Conservation (phyloP, 2,797 vertebrate genomes). For the Taeniopygia guttata region DNA sequence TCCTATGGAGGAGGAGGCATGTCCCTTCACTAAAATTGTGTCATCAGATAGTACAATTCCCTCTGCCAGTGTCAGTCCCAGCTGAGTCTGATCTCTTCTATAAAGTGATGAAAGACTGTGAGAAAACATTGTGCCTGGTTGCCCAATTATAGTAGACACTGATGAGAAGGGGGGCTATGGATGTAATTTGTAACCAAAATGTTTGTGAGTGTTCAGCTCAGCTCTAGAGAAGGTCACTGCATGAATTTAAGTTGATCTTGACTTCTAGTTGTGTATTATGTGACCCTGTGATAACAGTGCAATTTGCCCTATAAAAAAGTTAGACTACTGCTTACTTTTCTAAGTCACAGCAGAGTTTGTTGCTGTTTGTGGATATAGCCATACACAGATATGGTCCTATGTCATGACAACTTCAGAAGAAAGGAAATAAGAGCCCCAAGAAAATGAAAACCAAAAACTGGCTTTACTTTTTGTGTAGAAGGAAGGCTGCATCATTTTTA, state of each 20-base stretch:
- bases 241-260: background rate
- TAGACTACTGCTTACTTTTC: background rate
- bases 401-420: background rate
- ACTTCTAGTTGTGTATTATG: background rate
- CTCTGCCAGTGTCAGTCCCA: background rate
- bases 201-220: background rate
- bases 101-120: background rate
- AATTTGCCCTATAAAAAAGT: background rate
- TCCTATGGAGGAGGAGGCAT: background rate
- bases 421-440: background rate
- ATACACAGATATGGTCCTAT: background rate
- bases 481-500: background rate
- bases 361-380: background rate
- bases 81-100: fast-evolving
- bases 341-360: background rate
- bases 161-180: background rate
- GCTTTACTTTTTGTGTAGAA: background rate
- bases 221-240: background rate
- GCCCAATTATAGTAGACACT: background rate
- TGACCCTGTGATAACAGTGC: background rate
- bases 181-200: background rate
- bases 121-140: background rate
- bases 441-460: background rate
- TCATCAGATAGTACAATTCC: background rate
- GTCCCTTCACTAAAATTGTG: background rate